Conservation (phyloP, 1,140 invertebrate genomes). For the Orchesella cincta region DNA sequence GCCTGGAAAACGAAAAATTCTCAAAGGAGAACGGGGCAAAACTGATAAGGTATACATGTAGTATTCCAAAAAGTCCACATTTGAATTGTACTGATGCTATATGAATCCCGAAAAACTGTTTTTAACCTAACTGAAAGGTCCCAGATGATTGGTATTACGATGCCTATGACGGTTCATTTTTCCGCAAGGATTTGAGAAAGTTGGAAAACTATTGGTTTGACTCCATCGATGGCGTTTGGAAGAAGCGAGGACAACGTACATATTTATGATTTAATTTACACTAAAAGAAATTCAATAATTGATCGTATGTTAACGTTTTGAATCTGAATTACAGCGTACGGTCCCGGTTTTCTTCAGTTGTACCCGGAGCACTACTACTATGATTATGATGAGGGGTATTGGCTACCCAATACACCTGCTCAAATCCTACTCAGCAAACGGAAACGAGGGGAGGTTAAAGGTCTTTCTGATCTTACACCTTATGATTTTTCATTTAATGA, state of each 20-base stretch:
- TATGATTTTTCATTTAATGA: background rate
- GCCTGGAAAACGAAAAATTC: background rate
- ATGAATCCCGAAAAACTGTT: background rate
- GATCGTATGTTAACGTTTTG: too few species aligned
- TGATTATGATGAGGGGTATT: background rate
- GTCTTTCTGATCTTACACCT: background rate
- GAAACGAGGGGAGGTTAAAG: background rate
- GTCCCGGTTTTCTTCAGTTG: background rate
- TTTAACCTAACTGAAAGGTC: background rate
- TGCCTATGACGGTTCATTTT: conserved; percentile 22
- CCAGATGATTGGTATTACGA: conserved; percentile 33
- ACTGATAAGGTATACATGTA: background rate
- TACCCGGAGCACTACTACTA: background rate
- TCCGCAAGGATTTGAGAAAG: conserved; percentile 14
- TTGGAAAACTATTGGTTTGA: conserved; percentile 7
- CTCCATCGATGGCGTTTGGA: background rate
- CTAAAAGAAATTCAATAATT: too few species aligned
- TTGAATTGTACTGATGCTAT: too few species aligned
- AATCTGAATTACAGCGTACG: background rate
- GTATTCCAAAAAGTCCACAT: too few species aligned
- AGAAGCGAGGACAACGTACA: background rate
- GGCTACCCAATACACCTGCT: background rate
- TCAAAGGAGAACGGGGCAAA: background rate
- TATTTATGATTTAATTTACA: background rate
- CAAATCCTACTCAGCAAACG: background rate